Evolutionary conservation across 2,113 vertebrate species (phyloP).

Genomic region (Pseudopipra pipra): DNA sequence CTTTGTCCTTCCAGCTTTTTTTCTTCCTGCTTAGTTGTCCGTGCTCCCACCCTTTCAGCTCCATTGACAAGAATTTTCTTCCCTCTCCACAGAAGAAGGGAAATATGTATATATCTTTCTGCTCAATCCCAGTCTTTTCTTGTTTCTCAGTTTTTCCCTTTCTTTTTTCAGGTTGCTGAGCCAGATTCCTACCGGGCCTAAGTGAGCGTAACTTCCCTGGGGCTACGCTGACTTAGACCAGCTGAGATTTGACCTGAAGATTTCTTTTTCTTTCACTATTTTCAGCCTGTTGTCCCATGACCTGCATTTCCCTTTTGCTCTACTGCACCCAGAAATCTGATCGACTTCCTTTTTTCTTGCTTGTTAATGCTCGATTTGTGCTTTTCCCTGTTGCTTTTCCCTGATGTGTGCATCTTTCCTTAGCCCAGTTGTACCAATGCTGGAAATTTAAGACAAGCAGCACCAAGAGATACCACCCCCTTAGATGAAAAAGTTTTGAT

Average conservation of each 20-base stretch:
- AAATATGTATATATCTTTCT: background rate
- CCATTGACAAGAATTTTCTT: background rate
- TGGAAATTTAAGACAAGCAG: background rate
- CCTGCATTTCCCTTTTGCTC: background rate
- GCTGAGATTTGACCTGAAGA: slow-evolving; percentile 25
- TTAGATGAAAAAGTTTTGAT: background rate
- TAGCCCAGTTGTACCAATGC: background rate
- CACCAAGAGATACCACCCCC: background rate
- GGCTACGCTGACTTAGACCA: slow-evolving; percentile 43
- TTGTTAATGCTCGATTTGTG: background rate
- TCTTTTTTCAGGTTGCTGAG: slow-evolving; percentile 48
- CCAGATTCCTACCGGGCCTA: slow-evolving; percentile 38
- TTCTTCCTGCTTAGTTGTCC: background rate
- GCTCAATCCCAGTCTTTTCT: background rate
- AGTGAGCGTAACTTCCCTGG: slow-evolving; percentile 45
- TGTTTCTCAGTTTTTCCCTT: slow-evolving; percentile 39
- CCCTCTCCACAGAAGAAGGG: background rate
- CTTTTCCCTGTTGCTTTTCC: background rate
- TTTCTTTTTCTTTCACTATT: slow-evolving; percentile 1
- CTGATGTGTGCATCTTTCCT: background rate
- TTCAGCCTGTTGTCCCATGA: background rate
- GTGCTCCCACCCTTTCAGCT: background rate
- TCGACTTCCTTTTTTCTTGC: background rate
- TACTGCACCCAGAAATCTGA: background rate
- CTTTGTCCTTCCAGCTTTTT: background rate